phyloP scores from a whole-genome alignment of 2,888 invertebrate genomes.

The Nemapogon koenigi region DNA sequence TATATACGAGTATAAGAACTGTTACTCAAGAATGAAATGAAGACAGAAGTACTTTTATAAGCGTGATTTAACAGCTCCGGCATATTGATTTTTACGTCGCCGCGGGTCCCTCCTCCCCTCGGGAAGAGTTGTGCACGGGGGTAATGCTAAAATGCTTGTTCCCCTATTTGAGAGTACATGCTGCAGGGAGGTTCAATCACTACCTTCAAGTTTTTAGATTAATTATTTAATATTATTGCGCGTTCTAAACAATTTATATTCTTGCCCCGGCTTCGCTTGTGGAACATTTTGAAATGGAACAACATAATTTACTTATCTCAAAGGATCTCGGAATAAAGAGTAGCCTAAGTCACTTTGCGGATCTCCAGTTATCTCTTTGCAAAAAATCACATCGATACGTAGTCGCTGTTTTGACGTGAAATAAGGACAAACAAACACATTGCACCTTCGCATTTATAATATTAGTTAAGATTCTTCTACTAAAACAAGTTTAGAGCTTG shows the following conservation, averaged over 20 bases:
- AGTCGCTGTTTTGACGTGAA: too few species aligned
- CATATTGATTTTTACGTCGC: conserved; percentile 70
- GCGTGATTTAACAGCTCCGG: conserved; percentile 81
- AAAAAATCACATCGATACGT: too few species aligned
- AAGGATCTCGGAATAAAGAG: background rate
- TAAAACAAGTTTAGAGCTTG: too few species aligned
- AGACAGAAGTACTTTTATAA: conserved; percentile 68
- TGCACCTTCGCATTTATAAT: too few species aligned
- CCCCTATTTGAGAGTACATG: conserved; percentile 67
- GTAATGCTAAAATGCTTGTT: conserved; percentile 67
- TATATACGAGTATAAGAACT: too few species aligned
- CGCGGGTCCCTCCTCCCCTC: conserved; percentile 59
- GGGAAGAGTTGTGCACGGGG: conserved; percentile 66
- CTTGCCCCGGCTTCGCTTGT: background rate
- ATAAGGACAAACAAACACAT: too few species aligned
- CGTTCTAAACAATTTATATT: background rate
- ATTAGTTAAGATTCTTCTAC: too few species aligned
- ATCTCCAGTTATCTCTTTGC: too few species aligned
- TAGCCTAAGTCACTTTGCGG: background rate
- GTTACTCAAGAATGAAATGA: conserved; percentile 64
- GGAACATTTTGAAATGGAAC: background rate
- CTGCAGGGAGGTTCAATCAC: conserved; percentile 46
- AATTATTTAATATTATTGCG: background rate
- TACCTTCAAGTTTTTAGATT: conserved; percentile 4
- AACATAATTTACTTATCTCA: background rate